phyloP scores from a whole-genome alignment of 2,113 vertebrate genomes.

The Brachyistius frenatus region DNA sequence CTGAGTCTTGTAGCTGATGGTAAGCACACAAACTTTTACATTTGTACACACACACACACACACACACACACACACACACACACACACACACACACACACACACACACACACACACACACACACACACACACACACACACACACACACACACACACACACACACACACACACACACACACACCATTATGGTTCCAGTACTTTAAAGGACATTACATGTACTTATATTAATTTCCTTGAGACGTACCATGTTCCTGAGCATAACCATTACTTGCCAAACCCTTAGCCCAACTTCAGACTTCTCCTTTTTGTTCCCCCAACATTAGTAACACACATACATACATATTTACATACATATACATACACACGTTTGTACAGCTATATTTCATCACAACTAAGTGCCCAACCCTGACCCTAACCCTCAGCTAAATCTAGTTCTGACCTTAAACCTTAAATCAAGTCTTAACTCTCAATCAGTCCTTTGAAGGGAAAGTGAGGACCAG shows the following conservation, averaged over 20 bases:
- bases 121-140: not conserved
- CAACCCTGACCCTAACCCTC: no score
- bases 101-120: not conserved
- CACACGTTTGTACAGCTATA: no score
- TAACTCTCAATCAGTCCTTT: not conserved
- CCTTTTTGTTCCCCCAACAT: not conserved
- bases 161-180: not conserved
- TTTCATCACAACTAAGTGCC: no score
- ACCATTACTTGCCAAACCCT: not conserved
- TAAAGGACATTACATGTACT: no score
- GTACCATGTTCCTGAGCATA: no score
- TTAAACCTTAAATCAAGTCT: no score
- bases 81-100: not conserved
- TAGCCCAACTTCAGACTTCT: not conserved
- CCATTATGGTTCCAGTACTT: not conserved
- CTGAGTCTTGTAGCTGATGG: constrained; percentile 91
- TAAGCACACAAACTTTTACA: constrained; percentile 56
- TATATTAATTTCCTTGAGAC: not conserved
- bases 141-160: constrained; percentile 1
- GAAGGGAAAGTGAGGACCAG: no score
- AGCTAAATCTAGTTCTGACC: no score
- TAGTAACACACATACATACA: not conserved
- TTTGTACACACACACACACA: not conserved
- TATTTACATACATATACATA: not conserved
- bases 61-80: not conserved